A percentile compares a stretch with the other conserved stretches of the same genome.
Evolutionary conservation across 1,140 invertebrate genomes (phyloP).

Genomic region (Glossosoma conforme): DNA sequence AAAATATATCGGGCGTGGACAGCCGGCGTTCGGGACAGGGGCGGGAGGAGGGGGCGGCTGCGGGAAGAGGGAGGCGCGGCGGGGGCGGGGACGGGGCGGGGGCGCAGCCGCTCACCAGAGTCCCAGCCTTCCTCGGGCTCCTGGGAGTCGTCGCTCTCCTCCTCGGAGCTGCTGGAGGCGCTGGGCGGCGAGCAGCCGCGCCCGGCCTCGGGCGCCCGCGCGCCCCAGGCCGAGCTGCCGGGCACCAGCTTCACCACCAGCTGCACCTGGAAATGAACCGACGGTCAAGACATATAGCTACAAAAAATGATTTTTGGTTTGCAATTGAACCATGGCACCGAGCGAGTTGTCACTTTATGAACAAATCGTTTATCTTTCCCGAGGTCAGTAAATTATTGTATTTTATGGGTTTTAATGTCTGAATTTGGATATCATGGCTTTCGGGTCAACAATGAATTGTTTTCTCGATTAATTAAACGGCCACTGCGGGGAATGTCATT

Average conservation of each 20-base stretch:
- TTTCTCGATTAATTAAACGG: too few relatives aligned
- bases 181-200: conserved; percentile 36
- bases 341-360: too few relatives aligned
- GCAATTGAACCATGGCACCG: too few relatives aligned
- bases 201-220: conserved; percentile 35
- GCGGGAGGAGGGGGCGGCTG: conserved; percentile 15
- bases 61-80: conserved; percentile 6
- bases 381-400: too few relatives aligned
- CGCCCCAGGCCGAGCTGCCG: conserved; percentile 41
- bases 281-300: too few relatives aligned
- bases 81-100: conserved; percentile 3
- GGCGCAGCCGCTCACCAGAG: conserved; percentile 56
- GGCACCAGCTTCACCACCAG: conserved; percentile 45
- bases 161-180: conserved; percentile 45
- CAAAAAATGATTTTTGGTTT: too few relatives aligned
- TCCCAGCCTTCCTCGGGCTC: conserved; percentile 65
- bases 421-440: too few relatives aligned
- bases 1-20: neutral
- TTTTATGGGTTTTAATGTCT: too few relatives aligned
- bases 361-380: too few relatives aligned
- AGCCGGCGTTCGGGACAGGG: conserved; percentile 14
- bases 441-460: too few relatives aligned
- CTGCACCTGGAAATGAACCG: conserved; percentile 48
- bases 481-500: too few relatives aligned
- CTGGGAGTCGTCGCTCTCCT: conserved; percentile 55